Percentiles rank a stretch among this genome's conserved stretches.
These are phyloP conservation scores for Melanaphis sacchari DNA, from an alignment of 1,140 invertebrate genomes.

Conservation along the genomic window DNA sequence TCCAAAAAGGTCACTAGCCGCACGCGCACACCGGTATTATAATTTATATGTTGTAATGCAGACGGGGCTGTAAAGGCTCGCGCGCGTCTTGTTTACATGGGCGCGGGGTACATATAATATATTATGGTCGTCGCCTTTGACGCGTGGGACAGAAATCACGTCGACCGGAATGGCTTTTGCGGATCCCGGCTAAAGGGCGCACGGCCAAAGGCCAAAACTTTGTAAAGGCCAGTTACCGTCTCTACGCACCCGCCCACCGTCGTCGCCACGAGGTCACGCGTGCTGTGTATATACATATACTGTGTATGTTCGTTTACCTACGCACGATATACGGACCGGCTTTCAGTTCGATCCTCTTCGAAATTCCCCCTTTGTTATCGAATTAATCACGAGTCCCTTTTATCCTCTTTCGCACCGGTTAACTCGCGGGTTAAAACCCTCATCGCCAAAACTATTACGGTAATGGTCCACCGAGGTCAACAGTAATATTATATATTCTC, in stretches of 20 bases:
- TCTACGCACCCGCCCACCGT: neutral
- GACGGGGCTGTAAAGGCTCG: neutral
- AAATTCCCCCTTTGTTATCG: conserved; percentile 16
- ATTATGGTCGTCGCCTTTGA: neutral
- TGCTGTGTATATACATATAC: neutral
- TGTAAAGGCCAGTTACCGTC: conserved; percentile 54
- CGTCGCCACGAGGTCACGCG: neutral
- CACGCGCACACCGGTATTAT: neutral
- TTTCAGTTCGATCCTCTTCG: conserved; percentile 22
- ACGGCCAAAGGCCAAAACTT: conserved; percentile 57
- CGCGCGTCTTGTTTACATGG: neutral
- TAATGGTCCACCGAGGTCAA: neutral
- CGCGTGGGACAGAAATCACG: conserved; percentile 46
- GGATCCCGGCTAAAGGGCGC: neutral
- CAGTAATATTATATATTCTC: neutral
- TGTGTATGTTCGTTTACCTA: neutral
- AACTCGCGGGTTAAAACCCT: neutral
- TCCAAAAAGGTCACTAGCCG: neutral
- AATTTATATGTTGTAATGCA: neutral
- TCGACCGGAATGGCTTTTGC: conserved; percentile 57
- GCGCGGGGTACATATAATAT: neutral
- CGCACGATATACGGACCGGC: neutral
- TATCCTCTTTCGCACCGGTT: neutral
- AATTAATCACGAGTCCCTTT: conserved; percentile 22
- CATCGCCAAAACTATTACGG: conserved; percentile 11